These are phyloP conservation scores for Carollia perspicillata DNA, from an alignment of 2,113 vertebrate genomes.

Conservation along the genomic window DNA sequence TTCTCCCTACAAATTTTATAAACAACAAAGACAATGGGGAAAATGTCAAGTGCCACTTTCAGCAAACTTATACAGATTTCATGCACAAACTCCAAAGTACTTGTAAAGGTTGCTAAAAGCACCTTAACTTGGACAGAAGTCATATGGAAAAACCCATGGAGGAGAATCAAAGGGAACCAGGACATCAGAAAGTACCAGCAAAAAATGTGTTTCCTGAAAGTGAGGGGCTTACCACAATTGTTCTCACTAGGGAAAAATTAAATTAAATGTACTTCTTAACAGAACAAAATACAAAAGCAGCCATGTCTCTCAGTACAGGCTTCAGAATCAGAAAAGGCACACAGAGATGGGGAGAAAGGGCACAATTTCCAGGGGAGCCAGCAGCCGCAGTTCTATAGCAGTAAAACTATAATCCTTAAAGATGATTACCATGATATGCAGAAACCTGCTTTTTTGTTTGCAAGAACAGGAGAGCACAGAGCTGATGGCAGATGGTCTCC, in stretches of 20 bases:
- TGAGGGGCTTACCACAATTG: neutral
- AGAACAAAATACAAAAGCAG: neutral
- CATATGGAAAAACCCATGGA: neutral
- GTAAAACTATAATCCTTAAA: neutral
- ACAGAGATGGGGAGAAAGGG: neutral
- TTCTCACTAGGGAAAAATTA: neutral
- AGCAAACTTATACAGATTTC: neutral
- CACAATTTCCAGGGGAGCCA: neutral
- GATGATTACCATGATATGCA: neutral
- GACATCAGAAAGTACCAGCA: neutral
- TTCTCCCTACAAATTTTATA: constrained; percentile 8
- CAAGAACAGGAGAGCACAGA: neutral
- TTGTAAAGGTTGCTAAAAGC: neutral
- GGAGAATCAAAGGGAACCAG: neutral
- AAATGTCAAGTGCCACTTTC: neutral
- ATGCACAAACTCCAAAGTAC: neutral
- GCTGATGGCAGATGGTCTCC: neutral
- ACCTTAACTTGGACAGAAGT: neutral
- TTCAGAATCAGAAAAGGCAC: neutral
- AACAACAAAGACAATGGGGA: neutral
- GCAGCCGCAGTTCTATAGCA: neutral
- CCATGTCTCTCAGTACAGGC: neutral
- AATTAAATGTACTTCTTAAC: neutral
- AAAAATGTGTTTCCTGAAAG: neutral
- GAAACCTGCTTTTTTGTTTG: neutral